Evolutionary conservation across 2,888 invertebrate genomes (phyloP), one percentile per base, ranked within the genome.

Genomic region (Microctonus aethiopoides): DNA sequence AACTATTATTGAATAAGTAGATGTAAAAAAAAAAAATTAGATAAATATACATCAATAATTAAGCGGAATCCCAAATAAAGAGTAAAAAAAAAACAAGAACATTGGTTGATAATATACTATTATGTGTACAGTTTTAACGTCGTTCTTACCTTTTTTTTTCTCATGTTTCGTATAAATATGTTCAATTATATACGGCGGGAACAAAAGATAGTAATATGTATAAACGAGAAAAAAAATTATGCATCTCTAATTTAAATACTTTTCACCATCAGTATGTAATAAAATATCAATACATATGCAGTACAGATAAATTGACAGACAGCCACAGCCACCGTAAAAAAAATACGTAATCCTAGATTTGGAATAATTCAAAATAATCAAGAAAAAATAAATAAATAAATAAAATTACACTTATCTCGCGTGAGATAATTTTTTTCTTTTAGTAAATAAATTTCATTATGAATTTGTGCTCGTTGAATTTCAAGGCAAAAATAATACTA

Each of bases 121-220:
- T 74, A 75, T 74, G 75, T 80, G 80, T 81, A 81, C 78, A 82
- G 79, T 76, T 76, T 78, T 76, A 76, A 71, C n/a, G n/a, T n/a
- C n/a, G 75, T 78, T 79, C 77, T 79, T 41, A n/a, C n/a, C n/a
- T 41, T 41, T 13, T 41, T 1, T 41, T 41, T 41, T 41, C 41
- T 41, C n/a, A n/a, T 41, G 16, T 46, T 46, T 46, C n/a, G n/a
- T 20, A 6, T 78, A 80, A 80, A 81, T 81, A 78, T 80, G 80
- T 83, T 82, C 83, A 82, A 80, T 83, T 80, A 76, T 81, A 81
- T 81, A 82, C 80, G 77, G 79, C 76, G 83, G 82, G 82, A 83
- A 81, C 82, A 83, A 83, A 82, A 36, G 10, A 36, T 10, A 36
- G 10, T 78, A 77, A 78, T 76, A 79, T 80, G 80, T 81, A 79